Evolutionary conservation across 2,888 invertebrate genomes (phyloP), one percentile per base, ranked within the genome.

Genomic region (Drosophila paranaensis): DNA sequence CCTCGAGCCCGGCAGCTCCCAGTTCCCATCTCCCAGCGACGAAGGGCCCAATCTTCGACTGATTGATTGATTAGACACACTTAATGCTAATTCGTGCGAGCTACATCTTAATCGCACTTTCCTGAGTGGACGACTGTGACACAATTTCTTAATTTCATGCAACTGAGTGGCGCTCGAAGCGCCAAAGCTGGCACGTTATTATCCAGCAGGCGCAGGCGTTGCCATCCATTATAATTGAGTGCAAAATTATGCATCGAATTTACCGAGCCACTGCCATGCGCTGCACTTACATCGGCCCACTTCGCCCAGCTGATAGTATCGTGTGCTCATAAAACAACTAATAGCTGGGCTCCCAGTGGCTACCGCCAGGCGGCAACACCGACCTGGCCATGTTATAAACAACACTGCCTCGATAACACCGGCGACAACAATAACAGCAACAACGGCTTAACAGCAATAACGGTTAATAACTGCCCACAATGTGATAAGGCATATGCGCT

Each of bases 201-300:
- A 87, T 60, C 61, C 74, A 39, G 43, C 54, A 71, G 57, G 60
- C 71, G 30, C 55, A 56, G 75, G 75, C 82, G 75, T 71, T 67
- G 42, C 60, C 79, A 71, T 75, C 69, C 86, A 88, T 88, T 86
- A 85, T 88, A 85, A 88, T 88, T 86, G 88, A 88, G 84, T 85
- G 87, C 86, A 88, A 86, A 85, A 85, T 85, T 85, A 85, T 85
- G 84, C 84, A 85, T 88, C 86, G 88, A 83, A 85, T 74, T 81
- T 71, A 45, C 75, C 54, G 16, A 43, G 65, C 55, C 54, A 16
- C 42, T 35, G 51, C 77, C 60, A 45, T 27, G 50, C 37, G 13
- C 37, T 60, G 48, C 67, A 67, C 60, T 62, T 10, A 4, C 30
- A 6, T 6, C 68, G 64, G 66, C 74, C 76, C 81, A 69, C 63